A percentile compares a stretch with the other conserved stretches of the same genome.
Conservation (phyloP, 2,113 vertebrate genomes). For the Odobenus rosmarus region DNA sequence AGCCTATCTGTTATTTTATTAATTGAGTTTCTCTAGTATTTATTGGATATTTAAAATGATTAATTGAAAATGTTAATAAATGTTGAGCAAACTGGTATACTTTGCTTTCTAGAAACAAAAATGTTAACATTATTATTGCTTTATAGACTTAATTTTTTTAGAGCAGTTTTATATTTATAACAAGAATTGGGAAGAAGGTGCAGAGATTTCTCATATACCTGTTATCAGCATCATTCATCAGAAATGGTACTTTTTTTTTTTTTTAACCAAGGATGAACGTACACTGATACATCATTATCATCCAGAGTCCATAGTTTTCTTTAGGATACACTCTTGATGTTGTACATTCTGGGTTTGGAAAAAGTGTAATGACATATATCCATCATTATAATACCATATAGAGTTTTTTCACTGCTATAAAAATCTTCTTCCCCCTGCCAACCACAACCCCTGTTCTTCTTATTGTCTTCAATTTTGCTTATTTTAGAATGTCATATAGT, state of each 20-base stretch:
- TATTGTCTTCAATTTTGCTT: background rate
- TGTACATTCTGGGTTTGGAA: background rate
- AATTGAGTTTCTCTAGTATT: background rate
- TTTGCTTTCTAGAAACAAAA: background rate
- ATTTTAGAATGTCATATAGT: background rate
- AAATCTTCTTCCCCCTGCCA: background rate
- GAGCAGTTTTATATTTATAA: background rate
- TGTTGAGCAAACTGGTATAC: background rate
- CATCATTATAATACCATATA: background rate
- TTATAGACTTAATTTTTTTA: background rate
- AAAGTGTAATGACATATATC: background rate
- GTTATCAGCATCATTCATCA: background rate
- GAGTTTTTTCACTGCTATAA: background rate
- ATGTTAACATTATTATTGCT: background rate
- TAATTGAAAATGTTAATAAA: slow-evolving; percentile 19
- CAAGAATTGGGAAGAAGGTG: background rate
- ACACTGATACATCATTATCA: background rate
- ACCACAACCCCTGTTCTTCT: background rate
- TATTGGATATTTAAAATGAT: background rate
- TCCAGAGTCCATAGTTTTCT: background rate
- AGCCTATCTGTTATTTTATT: background rate
- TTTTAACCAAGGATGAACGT: background rate
- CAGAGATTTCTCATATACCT: background rate
- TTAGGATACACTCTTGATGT: background rate
- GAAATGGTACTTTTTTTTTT: background rate